Percentiles rank a stretch among this genome's conserved stretches.
phyloP scores from a whole-genome alignment of 2,797 vertebrate genomes.

The Toxotes lorentzi region DNA sequence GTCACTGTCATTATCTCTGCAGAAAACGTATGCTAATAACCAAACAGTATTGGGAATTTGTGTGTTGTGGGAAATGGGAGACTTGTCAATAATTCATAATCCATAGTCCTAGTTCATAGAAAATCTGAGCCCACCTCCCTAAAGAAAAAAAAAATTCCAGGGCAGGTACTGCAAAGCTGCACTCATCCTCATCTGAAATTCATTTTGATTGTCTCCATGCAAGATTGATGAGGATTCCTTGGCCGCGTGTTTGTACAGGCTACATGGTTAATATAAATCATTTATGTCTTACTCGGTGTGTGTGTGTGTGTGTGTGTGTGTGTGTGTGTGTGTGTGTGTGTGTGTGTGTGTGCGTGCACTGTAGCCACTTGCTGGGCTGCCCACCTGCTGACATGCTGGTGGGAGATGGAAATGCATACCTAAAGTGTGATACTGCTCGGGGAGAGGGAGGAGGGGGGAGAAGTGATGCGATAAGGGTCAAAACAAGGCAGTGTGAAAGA shows the following conservation, averaged over 20 bases:
- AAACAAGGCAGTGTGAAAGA: conserved; percentile 37
- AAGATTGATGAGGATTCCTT: conserved; percentile 72
- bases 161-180: conserved; percentile 58
- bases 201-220: conserved; percentile 71
- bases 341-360: not conserved
- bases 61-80: conserved; percentile 17
- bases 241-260: conserved; percentile 63
- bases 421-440: not conserved
- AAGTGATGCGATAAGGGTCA: conserved; percentile 42
- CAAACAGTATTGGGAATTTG: conserved; percentile 43
- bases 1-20: conserved; percentile 53
- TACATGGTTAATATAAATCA: conserved; percentile 69
- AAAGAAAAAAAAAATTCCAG: not conserved
- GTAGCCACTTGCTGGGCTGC: conserved; percentile 8
- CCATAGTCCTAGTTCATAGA: conserved; percentile 46
- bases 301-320: not conserved
- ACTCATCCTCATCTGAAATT: conserved; percentile 64
- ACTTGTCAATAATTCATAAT: conserved; percentile 71
- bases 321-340: not conserved
- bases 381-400: conserved; percentile 55
- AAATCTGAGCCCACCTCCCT: conserved; percentile 26
- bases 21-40: conserved; percentile 60
- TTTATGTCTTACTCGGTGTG: conserved; percentile 53
- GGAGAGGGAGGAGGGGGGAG: not conserved
- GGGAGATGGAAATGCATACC: conserved; percentile 46